phyloP scores from a whole-genome alignment of 2,797 vertebrate species.

The Danio aesculapii region DNA sequence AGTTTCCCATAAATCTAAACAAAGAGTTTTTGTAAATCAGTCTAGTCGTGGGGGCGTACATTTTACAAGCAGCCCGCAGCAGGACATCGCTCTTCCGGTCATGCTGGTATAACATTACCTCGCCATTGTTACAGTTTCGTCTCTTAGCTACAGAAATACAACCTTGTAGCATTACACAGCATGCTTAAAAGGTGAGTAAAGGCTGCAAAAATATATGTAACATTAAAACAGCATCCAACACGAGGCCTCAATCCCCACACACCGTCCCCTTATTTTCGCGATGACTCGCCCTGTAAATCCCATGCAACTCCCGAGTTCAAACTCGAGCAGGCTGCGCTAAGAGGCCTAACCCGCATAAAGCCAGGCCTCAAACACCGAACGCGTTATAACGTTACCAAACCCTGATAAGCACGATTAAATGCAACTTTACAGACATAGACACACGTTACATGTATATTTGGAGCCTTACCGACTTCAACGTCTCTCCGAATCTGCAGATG shows the following conservation, averaged over 20 bases:
- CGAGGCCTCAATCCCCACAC: conserved; percentile 34
- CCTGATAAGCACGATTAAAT: background rate
- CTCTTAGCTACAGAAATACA: conserved; percentile 29
- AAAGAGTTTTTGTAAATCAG: background rate
- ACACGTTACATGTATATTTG: background rate
- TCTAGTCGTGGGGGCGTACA: conserved; percentile 9
- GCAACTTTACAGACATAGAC: background rate
- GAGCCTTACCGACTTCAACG: conserved; percentile 48
- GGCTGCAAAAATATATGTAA: background rate
- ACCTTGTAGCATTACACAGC: background rate
- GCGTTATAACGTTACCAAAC: background rate
- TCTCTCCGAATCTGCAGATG: conserved; percentile 12
- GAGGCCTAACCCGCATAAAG: conserved; percentile 18
- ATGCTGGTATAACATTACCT: conserved; percentile 3
- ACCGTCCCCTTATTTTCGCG: conserved; percentile 47
- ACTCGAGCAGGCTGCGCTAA: conserved; percentile 36
- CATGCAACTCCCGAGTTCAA: conserved; percentile 35
- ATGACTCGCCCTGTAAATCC: conserved; percentile 8
- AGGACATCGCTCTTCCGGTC: conserved; percentile 17
- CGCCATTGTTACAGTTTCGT: conserved; percentile 18
- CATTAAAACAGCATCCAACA: background rate
- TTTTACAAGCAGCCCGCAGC: background rate
- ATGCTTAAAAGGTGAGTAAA: background rate
- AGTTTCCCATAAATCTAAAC: background rate
- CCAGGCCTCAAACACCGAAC: conserved; percentile 13